Evolutionary conservation across 2,888 invertebrate genomes (phyloP), one percentile per base, ranked within the genome.

Genomic region (Drosophila mettleri): DNA sequence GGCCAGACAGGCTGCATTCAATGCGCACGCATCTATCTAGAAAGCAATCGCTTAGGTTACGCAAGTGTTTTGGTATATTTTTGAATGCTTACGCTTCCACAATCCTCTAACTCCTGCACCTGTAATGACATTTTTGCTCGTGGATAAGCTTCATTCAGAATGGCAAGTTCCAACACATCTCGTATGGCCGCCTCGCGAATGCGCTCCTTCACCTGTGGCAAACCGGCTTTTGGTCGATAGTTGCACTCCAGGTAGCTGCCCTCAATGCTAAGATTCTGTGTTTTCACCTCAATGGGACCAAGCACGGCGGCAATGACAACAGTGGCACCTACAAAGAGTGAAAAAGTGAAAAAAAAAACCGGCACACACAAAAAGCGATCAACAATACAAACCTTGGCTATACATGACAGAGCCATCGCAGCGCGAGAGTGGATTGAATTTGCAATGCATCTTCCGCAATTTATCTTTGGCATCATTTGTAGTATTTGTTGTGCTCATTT

Each of bases 51-150:
- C 6, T 70, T 34, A 46, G n/a, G n/a, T n/a, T 36, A 0, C 2
- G 1, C 2, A 14, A n/a, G n/a, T 16, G 27, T 2, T n/a, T 8
- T 8, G 20, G 12, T 29, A 8, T 3, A 3, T 6, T 27, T 3
- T 12, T 0, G 3, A 2, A 0, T 20, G 2, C 93, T 93, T 92
- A 97, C 97, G 79, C 96, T 95, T 77, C 97, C 96, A 90, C 93
- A 94, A 92, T 97, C 95, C 90, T 98, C 97, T 88, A 98, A 92
- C 93, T 98, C 98, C 91, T 98, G 98, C 57, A 98, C 91, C 57
- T 96, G 95, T 39, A 98, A 93, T 0, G 94, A 94, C 79, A 98
- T 94, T 27, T 95, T 94, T 0, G 97, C 95, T 51, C 97, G 94
- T 5, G 98, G 98, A 93, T 97, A 96, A 36, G 97, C 89, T 20